Percentiles rank a stretch among this genome's conserved stretches.
These are phyloP conservation scores for Hippocampus guttulatus DNA, from an alignment of 2,113 vertebrate species.

Conservation along the genomic window DNA sequence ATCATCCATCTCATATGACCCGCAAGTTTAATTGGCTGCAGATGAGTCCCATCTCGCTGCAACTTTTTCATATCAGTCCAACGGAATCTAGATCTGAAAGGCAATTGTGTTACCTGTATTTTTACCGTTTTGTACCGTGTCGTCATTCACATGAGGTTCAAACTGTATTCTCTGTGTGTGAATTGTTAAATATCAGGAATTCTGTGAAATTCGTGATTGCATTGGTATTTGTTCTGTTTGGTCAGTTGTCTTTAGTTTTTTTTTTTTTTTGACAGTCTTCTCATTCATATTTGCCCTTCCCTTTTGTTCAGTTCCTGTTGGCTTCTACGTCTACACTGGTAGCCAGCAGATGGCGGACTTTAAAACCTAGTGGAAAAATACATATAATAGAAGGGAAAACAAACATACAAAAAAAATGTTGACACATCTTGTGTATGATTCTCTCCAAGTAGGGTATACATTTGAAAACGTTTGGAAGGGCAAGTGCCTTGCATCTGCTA, in stretches of 20 bases:
- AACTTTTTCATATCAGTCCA: conserved; percentile 55
- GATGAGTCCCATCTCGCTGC: conserved; percentile 36
- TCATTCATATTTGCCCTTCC: conserved; percentile 23
- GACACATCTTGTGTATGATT: neutral
- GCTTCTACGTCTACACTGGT: conserved; percentile 18
- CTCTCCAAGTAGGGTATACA: conserved; percentile 9
- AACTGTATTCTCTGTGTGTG: conserved; percentile 68
- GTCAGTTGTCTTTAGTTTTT: conserved; percentile 55
- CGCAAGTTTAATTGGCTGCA: conserved; percentile 44
- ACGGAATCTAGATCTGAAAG: conserved; percentile 54
- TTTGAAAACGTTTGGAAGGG: conserved; percentile 39
- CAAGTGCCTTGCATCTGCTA: conserved; percentile 44
- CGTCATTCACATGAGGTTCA: conserved; percentile 71
- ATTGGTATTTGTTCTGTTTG: conserved; percentile 65
- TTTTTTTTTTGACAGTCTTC: neutral
- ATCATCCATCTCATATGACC: conserved; percentile 26
- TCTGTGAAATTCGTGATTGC: conserved; percentile 70
- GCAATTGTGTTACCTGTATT: conserved; percentile 67
- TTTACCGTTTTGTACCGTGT: conserved; percentile 70
- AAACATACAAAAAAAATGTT: neutral
- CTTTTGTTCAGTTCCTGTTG: conserved; percentile 36
- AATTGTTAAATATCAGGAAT: conserved; percentile 66
- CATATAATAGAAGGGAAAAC: neutral
- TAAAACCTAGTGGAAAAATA: neutral
- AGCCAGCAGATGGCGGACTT: neutral